Conservation (phyloP, 2,888 invertebrate genomes). For the Leptura quadrifasciata region DNA sequence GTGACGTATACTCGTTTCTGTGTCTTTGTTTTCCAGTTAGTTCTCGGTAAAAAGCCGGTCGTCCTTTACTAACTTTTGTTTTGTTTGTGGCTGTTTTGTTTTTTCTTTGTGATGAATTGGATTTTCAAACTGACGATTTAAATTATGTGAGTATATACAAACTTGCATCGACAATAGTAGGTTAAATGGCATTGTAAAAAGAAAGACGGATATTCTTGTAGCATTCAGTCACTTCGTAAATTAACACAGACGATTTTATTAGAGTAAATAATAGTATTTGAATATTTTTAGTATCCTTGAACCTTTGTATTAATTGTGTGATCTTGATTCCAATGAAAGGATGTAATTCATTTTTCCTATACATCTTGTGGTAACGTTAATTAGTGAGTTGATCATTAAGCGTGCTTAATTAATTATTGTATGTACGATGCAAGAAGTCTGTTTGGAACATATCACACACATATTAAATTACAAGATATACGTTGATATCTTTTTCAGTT, state of each 20-base stretch:
- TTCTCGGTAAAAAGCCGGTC: conserved; percentile 31
- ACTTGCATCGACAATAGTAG: not conserved
- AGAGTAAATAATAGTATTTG: not conserved
- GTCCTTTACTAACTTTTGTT: conserved; percentile 27
- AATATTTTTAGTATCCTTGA: not conserved
- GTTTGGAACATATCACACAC: no score
- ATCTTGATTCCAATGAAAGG: not conserved
- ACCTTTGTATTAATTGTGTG: not conserved
- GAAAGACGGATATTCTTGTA: conserved; percentile 2
- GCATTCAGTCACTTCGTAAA: not conserved
- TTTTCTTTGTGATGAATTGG: conserved; percentile 11
- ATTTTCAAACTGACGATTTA: conserved; percentile 12
- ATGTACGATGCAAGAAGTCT: not conserved
- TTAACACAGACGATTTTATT: not conserved
- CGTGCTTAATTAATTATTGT: not conserved
- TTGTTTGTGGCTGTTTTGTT: conserved; percentile 34
- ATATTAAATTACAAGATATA: no score
- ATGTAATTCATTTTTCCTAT: not conserved
- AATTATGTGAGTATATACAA: conserved; percentile 29
- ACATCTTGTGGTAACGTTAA: not conserved
- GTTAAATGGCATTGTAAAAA: conserved; percentile 11
- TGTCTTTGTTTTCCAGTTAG: conserved; percentile 36
- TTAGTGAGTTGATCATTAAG: not conserved
- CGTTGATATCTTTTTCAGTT: no score
- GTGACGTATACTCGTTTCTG: conserved; percentile 49